Conservation (phyloP, 2,113 vertebrate genomes). For the Zosterops lateralis region DNA sequence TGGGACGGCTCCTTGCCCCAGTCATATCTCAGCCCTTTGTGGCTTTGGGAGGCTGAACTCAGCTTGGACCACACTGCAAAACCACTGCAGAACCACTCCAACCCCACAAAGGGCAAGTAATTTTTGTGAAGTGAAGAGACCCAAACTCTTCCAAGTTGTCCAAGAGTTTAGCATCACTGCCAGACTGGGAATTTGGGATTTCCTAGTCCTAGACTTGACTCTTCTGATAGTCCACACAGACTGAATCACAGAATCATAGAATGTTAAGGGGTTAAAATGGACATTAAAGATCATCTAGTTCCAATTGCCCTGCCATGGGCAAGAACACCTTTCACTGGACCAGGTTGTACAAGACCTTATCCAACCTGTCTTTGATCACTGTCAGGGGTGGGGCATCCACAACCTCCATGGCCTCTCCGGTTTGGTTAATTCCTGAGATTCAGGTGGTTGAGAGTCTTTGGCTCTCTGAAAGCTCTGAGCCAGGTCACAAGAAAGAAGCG, state of each 20-base stretch:
- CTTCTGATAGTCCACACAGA: neutral
- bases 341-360: neutral
- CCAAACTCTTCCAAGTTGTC: accelerated
- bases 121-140: neutral
- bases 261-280: neutral
- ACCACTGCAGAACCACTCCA: neutral
- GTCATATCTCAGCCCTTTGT: neutral
- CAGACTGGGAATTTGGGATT: neutral
- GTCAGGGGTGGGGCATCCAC: neutral
- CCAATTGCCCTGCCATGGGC: neutral
- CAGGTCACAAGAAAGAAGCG: too few relatives aligned
- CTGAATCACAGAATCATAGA: neutral
- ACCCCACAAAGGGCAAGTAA: accelerated
- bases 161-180: neutral
- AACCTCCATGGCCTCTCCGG: neutral
- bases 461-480: too few relatives aligned
- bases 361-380: neutral
- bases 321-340: neutral
- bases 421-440: too few relatives aligned
- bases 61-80: neutral
- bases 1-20: neutral
- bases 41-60: neutral
- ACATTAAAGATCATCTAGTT: neutral
- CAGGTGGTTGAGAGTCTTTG: too few relatives aligned
- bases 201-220: neutral